These are phyloP conservation scores for Arctocebus calabarensis DNA, from an alignment of 2,797 vertebrate species.

Conservation along the genomic window DNA sequence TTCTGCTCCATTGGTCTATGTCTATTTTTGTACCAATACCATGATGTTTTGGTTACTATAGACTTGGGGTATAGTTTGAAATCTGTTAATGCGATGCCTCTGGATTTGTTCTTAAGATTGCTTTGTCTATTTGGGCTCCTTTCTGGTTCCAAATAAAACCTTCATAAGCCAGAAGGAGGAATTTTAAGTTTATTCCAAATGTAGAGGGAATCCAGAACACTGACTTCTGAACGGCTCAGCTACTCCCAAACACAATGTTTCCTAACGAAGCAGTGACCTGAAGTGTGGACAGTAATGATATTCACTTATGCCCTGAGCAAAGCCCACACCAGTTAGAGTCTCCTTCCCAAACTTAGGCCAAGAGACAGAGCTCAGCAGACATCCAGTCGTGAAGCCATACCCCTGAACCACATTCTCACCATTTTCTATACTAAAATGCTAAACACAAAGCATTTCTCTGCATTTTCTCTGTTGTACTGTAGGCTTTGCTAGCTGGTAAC, in stretches of 20 bases:
- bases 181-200: background rate
- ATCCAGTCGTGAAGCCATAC: fast-evolving
- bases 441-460: slow-evolving; percentile 24
- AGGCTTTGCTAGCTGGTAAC: background rate
- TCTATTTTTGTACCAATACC: background rate
- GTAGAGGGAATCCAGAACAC: background rate
- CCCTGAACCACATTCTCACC: fast-evolving
- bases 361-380: background rate
- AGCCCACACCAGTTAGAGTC: fast-evolving
- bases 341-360: background rate
- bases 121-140: background rate
- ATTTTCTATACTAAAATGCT: slow-evolving; percentile 20
- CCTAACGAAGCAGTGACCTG: background rate
- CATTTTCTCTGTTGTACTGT: background rate
- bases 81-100: background rate
- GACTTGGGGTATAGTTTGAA: background rate
- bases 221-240: background rate
- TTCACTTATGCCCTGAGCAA: background rate
- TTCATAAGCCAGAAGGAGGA: background rate
- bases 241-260: background rate
- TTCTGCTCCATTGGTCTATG: background rate
- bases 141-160: background rate
- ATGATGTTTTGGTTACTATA: background rate
- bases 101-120: background rate
- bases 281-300: fast-evolving